A percentile compares a stretch with the other conserved stretches of the same genome.
phyloP scores from a whole-genome alignment of 1,140 invertebrate species.

The Choristoneura fumiferana region DNA sequence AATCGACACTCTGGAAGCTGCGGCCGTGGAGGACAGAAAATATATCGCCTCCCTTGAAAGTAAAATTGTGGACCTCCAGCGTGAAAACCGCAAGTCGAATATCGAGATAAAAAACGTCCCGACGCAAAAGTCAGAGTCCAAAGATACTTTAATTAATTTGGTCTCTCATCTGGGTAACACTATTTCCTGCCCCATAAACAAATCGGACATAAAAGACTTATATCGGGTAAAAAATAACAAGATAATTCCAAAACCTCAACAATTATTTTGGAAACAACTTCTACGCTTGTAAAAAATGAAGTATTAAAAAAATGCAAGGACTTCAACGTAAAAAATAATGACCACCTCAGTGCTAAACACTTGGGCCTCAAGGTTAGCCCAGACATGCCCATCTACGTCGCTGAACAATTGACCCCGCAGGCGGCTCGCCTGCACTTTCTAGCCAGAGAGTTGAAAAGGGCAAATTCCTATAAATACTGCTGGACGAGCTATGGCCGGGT shows the following conservation, averaged over 20 bases:
- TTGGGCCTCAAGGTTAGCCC: neutral
- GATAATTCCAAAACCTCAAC: neutral
- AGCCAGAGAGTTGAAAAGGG: constrained; percentile 22
- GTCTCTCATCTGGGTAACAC: neutral
- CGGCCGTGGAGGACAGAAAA: neutral
- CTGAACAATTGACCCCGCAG: constrained; percentile 24
- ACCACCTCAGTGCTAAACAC: constrained; percentile 6
- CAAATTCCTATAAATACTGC: constrained; percentile 27
- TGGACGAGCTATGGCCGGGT: constrained; percentile 30
- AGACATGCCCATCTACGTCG: constrained; percentile 22
- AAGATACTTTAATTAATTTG: constrained; percentile 20
- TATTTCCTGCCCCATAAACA: neutral
- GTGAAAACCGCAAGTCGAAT: neutral
- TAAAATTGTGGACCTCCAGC: constrained; percentile 13
- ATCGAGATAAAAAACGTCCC: constrained; percentile 23
- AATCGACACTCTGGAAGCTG: constrained; percentile 12
- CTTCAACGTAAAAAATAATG: constrained; percentile 8
- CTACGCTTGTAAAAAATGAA: constrained; percentile 11
- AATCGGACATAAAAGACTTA: constrained; percentile 1
- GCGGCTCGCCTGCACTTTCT: constrained; percentile 24
- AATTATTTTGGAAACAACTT: constrained; percentile 2
- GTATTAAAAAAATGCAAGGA: constrained; percentile 7
- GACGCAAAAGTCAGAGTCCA: constrained; percentile 15
- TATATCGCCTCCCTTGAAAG: constrained; percentile 14
- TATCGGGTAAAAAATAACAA: constrained; percentile 6